Conservation (phyloP, 2,888 invertebrate species). For the Cephus runcator region DNA sequence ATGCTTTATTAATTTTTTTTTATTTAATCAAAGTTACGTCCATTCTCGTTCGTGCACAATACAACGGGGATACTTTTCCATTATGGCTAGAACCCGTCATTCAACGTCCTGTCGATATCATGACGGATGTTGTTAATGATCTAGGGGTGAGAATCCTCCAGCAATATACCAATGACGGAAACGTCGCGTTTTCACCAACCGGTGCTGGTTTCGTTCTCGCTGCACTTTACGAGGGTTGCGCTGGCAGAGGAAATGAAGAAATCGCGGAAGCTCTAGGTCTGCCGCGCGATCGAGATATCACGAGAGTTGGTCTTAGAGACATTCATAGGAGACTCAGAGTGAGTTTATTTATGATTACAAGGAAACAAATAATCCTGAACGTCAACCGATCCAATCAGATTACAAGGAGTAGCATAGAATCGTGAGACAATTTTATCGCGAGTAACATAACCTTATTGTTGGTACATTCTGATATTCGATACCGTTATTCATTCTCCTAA, state of each 20-base stretch:
- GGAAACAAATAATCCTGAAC: not conserved
- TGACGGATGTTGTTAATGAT: constrained; percentile 84
- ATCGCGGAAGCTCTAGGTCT: constrained; percentile 76
- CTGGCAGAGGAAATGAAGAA: constrained; percentile 78
- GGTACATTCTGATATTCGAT: not conserved
- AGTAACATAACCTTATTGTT: not conserved
- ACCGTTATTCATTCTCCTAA: not conserved
- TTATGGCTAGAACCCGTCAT: constrained; percentile 25
- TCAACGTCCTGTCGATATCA: constrained; percentile 73
- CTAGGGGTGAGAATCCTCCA: constrained; percentile 68
- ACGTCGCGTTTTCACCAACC: constrained; percentile 87
- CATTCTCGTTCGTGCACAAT: not conserved
- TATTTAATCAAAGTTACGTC: not conserved
- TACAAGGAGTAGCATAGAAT: not conserved
- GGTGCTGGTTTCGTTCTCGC: constrained; percentile 83
- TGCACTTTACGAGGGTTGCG: constrained; percentile 82
- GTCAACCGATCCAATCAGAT: not conserved
- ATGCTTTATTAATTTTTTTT: not conserved
- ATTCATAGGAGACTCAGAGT: constrained; percentile 85
- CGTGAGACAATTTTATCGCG: not conserved
- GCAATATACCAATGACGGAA: constrained; percentile 62
- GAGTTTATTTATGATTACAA: constrained; percentile 52
- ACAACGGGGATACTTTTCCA: not conserved
- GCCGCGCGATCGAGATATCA: constrained; percentile 78
- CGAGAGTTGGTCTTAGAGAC: constrained; percentile 83